Base-by-base conservation (phyloP, 53 echinoderm and acorn worm species). In the Holothuria scabra region DNA sequence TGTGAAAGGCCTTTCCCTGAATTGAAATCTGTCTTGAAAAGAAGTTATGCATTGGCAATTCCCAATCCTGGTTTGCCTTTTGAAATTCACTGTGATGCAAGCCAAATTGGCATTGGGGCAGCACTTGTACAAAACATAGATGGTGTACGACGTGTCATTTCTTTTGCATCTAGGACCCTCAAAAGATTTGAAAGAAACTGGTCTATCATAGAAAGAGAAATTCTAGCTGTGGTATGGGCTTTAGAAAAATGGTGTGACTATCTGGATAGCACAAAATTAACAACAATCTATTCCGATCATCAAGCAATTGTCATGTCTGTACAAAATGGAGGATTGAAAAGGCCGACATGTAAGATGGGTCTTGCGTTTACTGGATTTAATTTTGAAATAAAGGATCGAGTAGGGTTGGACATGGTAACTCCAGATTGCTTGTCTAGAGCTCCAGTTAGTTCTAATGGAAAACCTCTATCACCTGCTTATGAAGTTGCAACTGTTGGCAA, bases 201-300 rank as follows among this genome's bases (percentile, higher is more conserved):
- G 35, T 35, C 35, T 3, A 35, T 35, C 35, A 35, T 6, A 35
- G 35, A 35, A 6, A 35, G 6, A 35, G 85, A 91, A 70, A 88
- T 84, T 74, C 44, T 87, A 19, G 91, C 81, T 18, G 80, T 87
- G 52, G 84, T 87, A 24, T 87, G 85, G 91, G 87, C 87, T 13
- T n/a, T 76, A 48, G 79, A 79, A 26, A 87, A 80, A 49, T 89
- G 83, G 84, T n/a, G n/a, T n/a, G n/a, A n/a, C 3, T 35, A 35
- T 35, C 35, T 35, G 35, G 35, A 35, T 35, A 35, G n/a, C n/a
- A n/a, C n/a, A n/a, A n/a, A n/a, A n/a, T n/a, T n/a, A n/a, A n/a
- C n/a, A n/a, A n/a, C n/a, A n/a, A n/a, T n/a, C n/a, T n/a, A n/a
- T n/a, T n/a, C n/a, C n/a, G n/a, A n/a, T n/a, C n/a, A n/a, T n/a